phyloP scores from a whole-genome alignment of 2,113 vertebrate genomes.

The Xenopus laevis region DNA sequence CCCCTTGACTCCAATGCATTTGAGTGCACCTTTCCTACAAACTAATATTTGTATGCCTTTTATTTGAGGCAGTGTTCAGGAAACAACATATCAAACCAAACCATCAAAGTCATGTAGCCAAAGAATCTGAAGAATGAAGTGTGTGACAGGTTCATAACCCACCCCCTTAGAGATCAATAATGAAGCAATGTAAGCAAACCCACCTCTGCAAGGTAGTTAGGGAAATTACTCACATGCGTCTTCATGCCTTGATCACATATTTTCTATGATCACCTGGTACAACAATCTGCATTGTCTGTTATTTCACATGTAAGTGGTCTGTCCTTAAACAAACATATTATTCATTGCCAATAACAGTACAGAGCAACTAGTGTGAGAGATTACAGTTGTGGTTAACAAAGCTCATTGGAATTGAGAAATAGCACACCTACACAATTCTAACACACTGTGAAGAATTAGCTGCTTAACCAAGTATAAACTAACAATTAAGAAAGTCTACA shows the following conservation, averaged over 20 bases:
- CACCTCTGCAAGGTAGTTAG: too few relatives aligned
- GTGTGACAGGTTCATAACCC: too few relatives aligned
- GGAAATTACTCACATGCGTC: not conserved
- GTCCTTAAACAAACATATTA: not conserved
- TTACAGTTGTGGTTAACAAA: not conserved
- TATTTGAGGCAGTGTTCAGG: too few relatives aligned
- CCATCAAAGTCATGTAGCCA: too few relatives aligned
- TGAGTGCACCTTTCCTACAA: too few relatives aligned
- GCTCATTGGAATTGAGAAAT: not conserved
- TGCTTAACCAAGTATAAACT: not conserved
- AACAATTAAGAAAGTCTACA: not conserved
- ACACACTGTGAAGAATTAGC: not conserved
- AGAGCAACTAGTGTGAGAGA: not conserved
- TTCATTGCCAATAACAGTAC: not conserved
- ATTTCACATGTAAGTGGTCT: not conserved
- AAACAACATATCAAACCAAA: too few relatives aligned
- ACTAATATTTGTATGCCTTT: too few relatives aligned
- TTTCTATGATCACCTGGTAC: not conserved
- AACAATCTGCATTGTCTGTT: not conserved
- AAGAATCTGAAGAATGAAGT: too few relatives aligned
- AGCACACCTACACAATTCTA: not conserved
- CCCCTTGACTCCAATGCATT: too few relatives aligned
- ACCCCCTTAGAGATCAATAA: too few relatives aligned
- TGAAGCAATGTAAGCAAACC: too few relatives aligned
- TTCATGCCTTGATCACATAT: not conserved